Evolutionary conservation across 2,113 vertebrate genomes (phyloP).

Genomic region (Psophia crepitans): DNA sequence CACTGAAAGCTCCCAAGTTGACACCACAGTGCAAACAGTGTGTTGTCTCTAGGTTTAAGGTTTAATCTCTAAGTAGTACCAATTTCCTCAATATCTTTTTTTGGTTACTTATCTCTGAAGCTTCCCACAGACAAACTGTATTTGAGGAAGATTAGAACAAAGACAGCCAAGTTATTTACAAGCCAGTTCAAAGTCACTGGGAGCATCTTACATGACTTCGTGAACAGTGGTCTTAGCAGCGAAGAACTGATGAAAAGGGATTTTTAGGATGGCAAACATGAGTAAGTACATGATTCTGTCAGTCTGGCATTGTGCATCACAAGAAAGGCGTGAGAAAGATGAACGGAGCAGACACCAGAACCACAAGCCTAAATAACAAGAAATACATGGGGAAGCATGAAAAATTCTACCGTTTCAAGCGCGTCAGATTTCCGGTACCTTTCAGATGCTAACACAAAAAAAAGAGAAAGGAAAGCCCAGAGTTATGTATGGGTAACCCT

Average conservation of each 20-base stretch:
- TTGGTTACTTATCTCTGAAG: neutral
- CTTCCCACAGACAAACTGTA: accelerated
- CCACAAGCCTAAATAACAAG: neutral
- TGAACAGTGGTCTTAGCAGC: neutral
- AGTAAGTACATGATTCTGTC: neutral
- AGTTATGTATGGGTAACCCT: neutral
- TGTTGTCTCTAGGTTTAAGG: neutral
- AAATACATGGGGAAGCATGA: neutral
- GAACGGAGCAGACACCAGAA: neutral
- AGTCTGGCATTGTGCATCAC: neutral
- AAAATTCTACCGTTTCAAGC: neutral
- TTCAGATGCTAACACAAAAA: neutral
- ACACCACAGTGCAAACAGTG: neutral
- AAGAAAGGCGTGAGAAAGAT: neutral
- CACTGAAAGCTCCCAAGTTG: too few species aligned
- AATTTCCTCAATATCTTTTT: neutral
- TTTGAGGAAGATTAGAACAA: neutral
- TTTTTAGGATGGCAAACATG: neutral
- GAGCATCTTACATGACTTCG: too few species aligned
- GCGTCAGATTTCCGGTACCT: neutral
- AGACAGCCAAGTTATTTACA: neutral
- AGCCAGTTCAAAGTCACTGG: neutral
- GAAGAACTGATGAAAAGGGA: neutral
- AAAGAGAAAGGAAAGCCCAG: neutral
- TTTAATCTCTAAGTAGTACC: neutral